phyloP scores from a whole-genome alignment of 2,888 invertebrate species.

The Hirtodrosophila cameraria region DNA sequence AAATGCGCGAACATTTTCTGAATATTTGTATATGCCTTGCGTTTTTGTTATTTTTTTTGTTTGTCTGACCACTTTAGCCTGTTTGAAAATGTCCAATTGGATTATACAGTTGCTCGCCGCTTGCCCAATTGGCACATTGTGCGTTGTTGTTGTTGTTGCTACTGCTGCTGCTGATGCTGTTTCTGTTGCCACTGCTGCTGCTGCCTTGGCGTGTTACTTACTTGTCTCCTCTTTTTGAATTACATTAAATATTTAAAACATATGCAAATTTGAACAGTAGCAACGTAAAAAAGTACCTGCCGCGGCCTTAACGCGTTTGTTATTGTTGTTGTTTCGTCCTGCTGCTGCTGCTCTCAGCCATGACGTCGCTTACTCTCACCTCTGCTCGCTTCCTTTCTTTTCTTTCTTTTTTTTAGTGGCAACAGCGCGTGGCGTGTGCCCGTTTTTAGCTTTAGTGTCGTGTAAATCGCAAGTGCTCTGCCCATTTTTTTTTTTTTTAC shows the following conservation, averaged over 20 bases:
- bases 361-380: conserved; percentile 45
- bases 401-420: conserved; percentile 17
- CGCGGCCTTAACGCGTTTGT: conserved; percentile 57
- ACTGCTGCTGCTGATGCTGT: conserved; percentile 19
- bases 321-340: conserved; percentile 40
- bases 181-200: conserved; percentile 11
- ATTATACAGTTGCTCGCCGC: conserved; percentile 43
- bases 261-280: conserved; percentile 78
- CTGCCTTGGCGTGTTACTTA: conserved; percentile 31
- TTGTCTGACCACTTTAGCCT: conserved; percentile 34
- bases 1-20: conserved; percentile 62
- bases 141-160: conserved; percentile 36
- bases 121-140: conserved; percentile 65
- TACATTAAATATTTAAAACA: conserved; percentile 79
- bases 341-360: conserved; percentile 41
- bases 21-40: conserved; percentile 36
- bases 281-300: conserved; percentile 66
- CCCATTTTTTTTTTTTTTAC: conserved; percentile 43
- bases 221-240: conserved; percentile 71
- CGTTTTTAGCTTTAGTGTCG: conserved; percentile 70
- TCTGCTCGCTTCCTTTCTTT: conserved; percentile 16
- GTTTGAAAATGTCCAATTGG: conserved; percentile 49
- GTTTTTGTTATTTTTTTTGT: conserved; percentile 12
- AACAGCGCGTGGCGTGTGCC: conserved; percentile 49
- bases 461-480: conserved; percentile 70